Percentiles rank a stretch among this genome's conserved stretches.
These are phyloP conservation scores for Lasioglossum albipes DNA, from an alignment of 1,140 invertebrate species.

Conservation along the genomic window DNA sequence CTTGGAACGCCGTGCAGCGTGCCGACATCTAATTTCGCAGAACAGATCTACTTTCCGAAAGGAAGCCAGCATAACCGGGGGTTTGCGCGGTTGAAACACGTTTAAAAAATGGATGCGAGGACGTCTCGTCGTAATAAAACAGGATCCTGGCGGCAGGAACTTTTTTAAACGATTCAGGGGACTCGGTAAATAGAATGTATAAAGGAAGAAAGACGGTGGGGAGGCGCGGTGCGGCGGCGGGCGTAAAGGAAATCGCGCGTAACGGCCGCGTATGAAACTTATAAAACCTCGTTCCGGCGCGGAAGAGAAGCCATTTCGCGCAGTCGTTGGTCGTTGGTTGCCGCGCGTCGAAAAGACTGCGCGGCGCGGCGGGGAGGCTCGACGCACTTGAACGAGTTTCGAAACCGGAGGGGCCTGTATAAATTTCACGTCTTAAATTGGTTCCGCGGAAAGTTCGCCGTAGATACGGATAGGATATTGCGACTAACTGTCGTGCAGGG, in stretches of 20 bases:
- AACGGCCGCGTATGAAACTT: conserved; percentile 22
- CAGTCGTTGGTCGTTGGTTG: conserved; percentile 5
- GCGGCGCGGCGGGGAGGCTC: neutral
- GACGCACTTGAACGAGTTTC: conserved; percentile 26
- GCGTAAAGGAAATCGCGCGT: conserved; percentile 8
- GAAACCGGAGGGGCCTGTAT: conserved; percentile 1
- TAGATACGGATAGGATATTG: conserved; percentile 20
- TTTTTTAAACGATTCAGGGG: neutral
- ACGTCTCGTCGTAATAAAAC: neutral
- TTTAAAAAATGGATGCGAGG: no score
- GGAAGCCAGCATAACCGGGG: no score
- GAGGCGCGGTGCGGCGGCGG: no score
- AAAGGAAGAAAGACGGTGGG: neutral
- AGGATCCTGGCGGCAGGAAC: neutral
- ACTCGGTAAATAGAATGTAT: conserved; percentile 16
- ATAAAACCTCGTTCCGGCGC: conserved; percentile 7
- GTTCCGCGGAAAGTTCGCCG: conserved; percentile 17
- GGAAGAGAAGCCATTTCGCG: conserved; percentile 2
- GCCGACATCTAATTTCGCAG: no score
- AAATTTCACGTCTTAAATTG: conserved; percentile 28
- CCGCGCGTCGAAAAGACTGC: neutral
- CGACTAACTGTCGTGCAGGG: conserved; percentile 10
- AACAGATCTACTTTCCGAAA: no score
- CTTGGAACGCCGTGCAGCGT: no score
- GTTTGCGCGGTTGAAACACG: no score